Base-by-base conservation (phyloP, 2,797 vertebrate species). In the Anguilla anguilla region DNA sequence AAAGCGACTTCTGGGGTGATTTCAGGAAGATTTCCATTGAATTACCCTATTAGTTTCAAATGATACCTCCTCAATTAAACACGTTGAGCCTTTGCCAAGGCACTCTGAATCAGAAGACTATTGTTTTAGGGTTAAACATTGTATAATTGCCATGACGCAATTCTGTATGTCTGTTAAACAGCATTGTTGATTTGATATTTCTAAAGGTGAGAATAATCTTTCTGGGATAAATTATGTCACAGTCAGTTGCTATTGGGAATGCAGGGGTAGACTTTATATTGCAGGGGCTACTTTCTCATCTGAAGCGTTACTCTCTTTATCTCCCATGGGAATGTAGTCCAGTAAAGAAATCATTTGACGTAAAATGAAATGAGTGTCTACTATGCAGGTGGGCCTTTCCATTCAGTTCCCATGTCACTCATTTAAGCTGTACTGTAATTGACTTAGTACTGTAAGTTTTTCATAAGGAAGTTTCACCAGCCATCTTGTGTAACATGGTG, bases 61-160 rank as follows among this genome's bases (percentile, higher is more conserved):
- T 89, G 91, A 93, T 92, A 90, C 22, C 43, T 87, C 91, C 93
- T 85, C 79, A 87, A 89, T 86, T 84, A 79, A 88, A 61, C 43
- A 19, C 85, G 35, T n/a, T 15, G 91, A 83, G 39, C 69, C 89
- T 89, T 89, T 83, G 84, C 69, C 88, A 83, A 88, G 86, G 69
- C 87, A 88, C 89, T 86, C 72, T 85, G 87, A 89, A 85, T 91
- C 88, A 94, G 94, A 94, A 89, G 84, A 19, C 15, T 77, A 9
- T 69, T 94, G 57, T 93, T 93, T 90, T 93, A 91, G 87, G 87
- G 74, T 85, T 82, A 85, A 91, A 86, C 83, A 85, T 87, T 86
- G 88, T 90, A 92, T 94, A 92, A 95, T 94, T 92, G 87, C 83
- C 17, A 77, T 91, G 91, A 91, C 94, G 92, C 90, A 93, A 91